Base-by-base conservation (phyloP, 2,888 invertebrate genomes). In the Sminthurides aquaticus region DNA sequence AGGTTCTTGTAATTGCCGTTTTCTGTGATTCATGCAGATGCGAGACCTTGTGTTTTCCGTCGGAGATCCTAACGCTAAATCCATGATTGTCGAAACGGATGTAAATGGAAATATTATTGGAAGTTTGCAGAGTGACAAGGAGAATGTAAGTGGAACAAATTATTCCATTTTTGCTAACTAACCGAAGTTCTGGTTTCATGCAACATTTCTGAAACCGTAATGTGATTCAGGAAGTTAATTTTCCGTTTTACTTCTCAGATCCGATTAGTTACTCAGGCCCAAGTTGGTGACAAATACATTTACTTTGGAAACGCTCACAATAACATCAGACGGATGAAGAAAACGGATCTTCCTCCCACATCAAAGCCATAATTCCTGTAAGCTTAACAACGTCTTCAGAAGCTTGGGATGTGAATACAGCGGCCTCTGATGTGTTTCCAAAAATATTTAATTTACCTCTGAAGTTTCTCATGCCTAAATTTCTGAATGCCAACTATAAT, bases 81-180 rank as follows among this genome's bases (percentile, higher is more conserved):
- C 82, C 2, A 86, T 86, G 0, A 78, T 89, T 56, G 73, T 89
- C 49, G 85, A 87, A 76, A 74, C 89, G 0, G 85, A 88, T 75
- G 85, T 85, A 82, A 82, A 83, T 73, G 91, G 91, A 24, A 84
- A 87, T 67, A 83, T 91, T 68, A 77, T 88, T 3, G 86, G 87
- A 27, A 83, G 85, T 3, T 82, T 87, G 69, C 86, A 86, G 79
- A 81, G 57, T 85, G 34, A 64, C n/a, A 62, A 62, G 52, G 52
- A 15, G 18, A 8, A 5, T 5, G 52, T 52, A 20, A 52, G 52
- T 43, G 18, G 18, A 43, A 43, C 8, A 18, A 11, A 11, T 43
- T 43, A 11, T 43, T 43, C 43, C 18, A 11, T 43, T 18, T 11
- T 43, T 43, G 18, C 8, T 43, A 11, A 43, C 18, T 18, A 43